A percentile compares a stretch with the other conserved stretches of the same genome.
Conservation (phyloP, 2,113 vertebrate species). For the Vidua chalybeata region DNA sequence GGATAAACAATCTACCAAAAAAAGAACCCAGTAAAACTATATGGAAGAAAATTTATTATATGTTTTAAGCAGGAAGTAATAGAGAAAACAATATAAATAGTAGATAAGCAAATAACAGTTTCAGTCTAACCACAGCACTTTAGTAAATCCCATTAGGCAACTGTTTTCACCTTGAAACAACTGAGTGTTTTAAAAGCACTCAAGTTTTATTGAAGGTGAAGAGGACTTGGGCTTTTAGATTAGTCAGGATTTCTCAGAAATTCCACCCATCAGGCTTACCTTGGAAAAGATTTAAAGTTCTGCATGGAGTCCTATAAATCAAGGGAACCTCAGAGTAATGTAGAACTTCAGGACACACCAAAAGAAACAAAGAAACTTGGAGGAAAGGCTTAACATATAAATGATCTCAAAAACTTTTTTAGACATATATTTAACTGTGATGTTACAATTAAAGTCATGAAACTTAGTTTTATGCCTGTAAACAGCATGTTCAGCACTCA, state of each 20-base stretch:
- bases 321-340: neutral
- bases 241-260: constrained; percentile 28
- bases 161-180: constrained; percentile 15
- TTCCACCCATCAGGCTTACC: neutral
- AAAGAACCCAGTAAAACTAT: neutral
- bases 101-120: neutral
- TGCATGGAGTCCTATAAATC: neutral
- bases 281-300: neutral
- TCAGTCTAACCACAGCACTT: constrained; percentile 5
- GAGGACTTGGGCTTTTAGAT: neutral
- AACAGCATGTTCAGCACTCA: neutral
- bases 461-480: neutral
- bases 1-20: neutral
- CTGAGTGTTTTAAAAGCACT: neutral
- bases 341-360: neutral
- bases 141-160: neutral
- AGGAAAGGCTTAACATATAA: neutral
- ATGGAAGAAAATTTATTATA: neutral
- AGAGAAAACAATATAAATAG: neutral
- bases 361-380: neutral
- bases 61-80: constrained; percentile 27
- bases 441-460: neutral
- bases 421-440: neutral
- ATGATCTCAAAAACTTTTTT: neutral
- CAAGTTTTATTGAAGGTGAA: constrained; percentile 20